phyloP scores from a whole-genome alignment of 2,888 invertebrate species.

The Chymomyza caudatula region DNA sequence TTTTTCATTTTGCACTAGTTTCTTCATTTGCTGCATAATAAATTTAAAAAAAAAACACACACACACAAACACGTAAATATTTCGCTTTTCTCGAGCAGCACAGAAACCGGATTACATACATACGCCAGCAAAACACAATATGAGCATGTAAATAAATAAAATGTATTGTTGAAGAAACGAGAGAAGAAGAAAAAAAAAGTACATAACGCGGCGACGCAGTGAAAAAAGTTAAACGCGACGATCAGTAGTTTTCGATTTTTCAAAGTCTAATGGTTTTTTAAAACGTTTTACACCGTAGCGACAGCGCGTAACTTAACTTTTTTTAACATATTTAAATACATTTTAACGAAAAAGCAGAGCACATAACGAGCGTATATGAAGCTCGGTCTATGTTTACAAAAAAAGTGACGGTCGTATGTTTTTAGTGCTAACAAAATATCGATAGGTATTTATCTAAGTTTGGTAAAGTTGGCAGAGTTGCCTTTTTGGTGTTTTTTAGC shows the following conservation, averaged over 20 bases:
- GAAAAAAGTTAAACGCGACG: conserved; percentile 1
- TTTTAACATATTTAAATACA: background rate
- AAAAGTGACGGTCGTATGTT: background rate
- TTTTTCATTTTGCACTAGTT: background rate
- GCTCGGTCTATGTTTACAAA: background rate
- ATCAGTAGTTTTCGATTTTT: background rate
- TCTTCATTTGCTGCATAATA: background rate
- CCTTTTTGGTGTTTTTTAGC: background rate
- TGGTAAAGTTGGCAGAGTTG: background rate
- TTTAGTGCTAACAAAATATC: background rate
- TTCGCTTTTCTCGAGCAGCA: background rate
- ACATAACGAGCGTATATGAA: background rate
- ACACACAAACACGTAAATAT: background rate
- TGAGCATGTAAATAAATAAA: conserved; percentile 3
- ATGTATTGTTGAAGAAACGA: background rate
- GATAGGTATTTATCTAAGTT: background rate
- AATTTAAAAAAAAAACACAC: background rate
- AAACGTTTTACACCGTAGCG: background rate
- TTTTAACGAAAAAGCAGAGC: background rate
- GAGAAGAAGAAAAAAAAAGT: conserved; percentile 21
- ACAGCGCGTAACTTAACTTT: background rate
- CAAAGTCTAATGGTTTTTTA: background rate
- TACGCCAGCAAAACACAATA: conserved; percentile 37
- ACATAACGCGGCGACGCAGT: conserved; percentile 23
- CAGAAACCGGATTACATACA: conserved; percentile 32